phyloP scores from a whole-genome alignment of 2,888 invertebrate species.

The Macaria liturata region DNA sequence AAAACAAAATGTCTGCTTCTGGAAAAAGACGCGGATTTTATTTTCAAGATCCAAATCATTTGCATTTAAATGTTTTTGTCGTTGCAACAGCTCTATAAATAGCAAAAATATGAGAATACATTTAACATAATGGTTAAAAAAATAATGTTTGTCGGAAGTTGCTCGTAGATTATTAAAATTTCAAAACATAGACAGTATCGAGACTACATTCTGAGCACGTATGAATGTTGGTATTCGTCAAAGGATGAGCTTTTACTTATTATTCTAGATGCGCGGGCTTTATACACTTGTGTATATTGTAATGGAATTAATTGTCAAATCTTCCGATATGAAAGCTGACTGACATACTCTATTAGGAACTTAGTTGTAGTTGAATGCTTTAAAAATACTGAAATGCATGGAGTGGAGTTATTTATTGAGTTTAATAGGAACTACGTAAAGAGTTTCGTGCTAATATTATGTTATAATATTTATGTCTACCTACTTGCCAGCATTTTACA shows the following conservation, averaged over 20 bases:
- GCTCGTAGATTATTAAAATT: conserved; percentile 4
- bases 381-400: too few relatives aligned
- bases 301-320: conserved; percentile 1
- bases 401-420: too few relatives aligned
- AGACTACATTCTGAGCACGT: conserved; percentile 39
- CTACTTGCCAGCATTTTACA: too few relatives aligned
- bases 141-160: conserved; percentile 14
- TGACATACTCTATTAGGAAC: not conserved
- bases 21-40: too few relatives aligned
- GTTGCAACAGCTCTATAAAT: too few relatives aligned
- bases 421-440: too few relatives aligned
- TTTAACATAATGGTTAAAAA: conserved; percentile 1
- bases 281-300: not conserved
- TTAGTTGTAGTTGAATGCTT: too few relatives aligned
- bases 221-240: conserved; percentile 39
- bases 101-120: not conserved
- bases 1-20: too few relatives aligned
- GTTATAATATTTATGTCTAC: too few relatives aligned
- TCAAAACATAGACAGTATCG: conserved; percentile 1
- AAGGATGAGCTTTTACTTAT: conserved; percentile 36
- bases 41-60: too few relatives aligned
- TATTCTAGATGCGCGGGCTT: conserved; percentile 35
- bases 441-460: too few relatives aligned
- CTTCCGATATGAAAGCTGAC: not conserved
- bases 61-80: too few relatives aligned